phyloP scores from a whole-genome alignment of 2,888 invertebrate genomes.

The Limnephilus auricula region DNA sequence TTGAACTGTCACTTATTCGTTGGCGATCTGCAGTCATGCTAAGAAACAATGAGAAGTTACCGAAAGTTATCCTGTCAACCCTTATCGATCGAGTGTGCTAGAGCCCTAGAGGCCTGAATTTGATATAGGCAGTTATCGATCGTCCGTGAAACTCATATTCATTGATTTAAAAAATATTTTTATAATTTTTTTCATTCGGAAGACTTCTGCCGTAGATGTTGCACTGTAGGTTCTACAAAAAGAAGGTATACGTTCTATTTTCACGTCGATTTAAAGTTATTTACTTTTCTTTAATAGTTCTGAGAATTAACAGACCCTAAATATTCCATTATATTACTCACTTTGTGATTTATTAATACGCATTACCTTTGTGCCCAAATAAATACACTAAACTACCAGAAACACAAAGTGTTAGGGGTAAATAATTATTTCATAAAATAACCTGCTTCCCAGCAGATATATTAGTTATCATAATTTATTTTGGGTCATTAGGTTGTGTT shows the following conservation, averaged over 20 bases:
- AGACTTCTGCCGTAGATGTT: background rate
- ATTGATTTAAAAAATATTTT: background rate
- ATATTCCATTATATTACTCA: background rate
- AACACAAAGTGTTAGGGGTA: background rate
- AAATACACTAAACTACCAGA: background rate
- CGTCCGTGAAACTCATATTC: background rate
- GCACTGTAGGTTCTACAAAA: background rate
- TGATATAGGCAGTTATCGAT: too few relatives aligned
- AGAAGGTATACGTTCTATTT: background rate
- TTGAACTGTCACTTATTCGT: too few relatives aligned
- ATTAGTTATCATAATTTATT: background rate
- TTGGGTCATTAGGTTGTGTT: too few relatives aligned
- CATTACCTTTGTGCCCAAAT: background rate
- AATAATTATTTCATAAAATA: background rate
- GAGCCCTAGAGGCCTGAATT: too few relatives aligned
- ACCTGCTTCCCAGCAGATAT: background rate
- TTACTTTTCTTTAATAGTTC: background rate
- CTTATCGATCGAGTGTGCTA: too few relatives aligned
- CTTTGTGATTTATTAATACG: background rate
- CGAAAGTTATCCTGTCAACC: too few relatives aligned
- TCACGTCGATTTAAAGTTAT: background rate
- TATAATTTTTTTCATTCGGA: too few relatives aligned
- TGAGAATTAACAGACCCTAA: background rate
- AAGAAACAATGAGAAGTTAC: too few relatives aligned
- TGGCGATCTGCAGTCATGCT: too few relatives aligned